Evolutionary conservation across 2,797 vertebrate species (phyloP).

Genomic region (Phataginus tetradactyla): DNA sequence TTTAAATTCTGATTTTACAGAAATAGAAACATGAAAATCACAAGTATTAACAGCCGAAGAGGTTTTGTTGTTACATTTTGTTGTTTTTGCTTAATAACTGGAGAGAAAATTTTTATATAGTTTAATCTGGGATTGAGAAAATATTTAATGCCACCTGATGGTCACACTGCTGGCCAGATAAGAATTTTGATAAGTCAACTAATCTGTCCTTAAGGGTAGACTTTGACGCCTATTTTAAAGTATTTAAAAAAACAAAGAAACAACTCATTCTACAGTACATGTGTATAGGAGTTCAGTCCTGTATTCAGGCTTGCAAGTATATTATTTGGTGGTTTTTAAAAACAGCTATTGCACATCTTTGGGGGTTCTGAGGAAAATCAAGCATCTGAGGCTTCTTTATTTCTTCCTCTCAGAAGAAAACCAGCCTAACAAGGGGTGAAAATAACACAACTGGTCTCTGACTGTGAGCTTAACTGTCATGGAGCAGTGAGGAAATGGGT

Average conservation of each 20-base stretch:
- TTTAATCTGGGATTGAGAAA: slow-evolving; percentile 23
- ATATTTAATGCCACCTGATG: slow-evolving; percentile 21
- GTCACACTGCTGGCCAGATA: background rate
- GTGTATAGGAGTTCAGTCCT: slow-evolving; percentile 78
- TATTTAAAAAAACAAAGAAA: slow-evolving; percentile 65
- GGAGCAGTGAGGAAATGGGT: background rate
- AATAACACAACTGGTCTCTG: slow-evolving; percentile 51
- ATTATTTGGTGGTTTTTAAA: slow-evolving; percentile 52
- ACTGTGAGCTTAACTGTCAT: background rate
- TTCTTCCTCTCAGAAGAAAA: slow-evolving; percentile 48
- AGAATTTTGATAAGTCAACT: slow-evolving; percentile 51
- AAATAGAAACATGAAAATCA: slow-evolving; percentile 43
- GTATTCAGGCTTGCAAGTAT: slow-evolving; percentile 75
- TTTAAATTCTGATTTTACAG: slow-evolving; percentile 33
- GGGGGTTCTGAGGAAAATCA: slow-evolving; percentile 7
- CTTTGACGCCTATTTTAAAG: slow-evolving; percentile 75
- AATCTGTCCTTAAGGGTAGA: background rate
- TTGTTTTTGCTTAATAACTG: slow-evolving; percentile 8
- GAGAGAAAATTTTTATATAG: background rate
- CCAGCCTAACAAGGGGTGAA: slow-evolving; percentile 25
- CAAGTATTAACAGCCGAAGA: background rate
- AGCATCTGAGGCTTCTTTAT: slow-evolving; percentile 46
- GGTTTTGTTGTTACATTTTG: background rate
- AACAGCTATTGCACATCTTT: slow-evolving; percentile 61
- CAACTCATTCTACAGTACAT: slow-evolving; percentile 80